These are phyloP conservation scores for Centropus bengalensis DNA, from an alignment of 2,113 vertebrate species.

Conservation along the genomic window DNA sequence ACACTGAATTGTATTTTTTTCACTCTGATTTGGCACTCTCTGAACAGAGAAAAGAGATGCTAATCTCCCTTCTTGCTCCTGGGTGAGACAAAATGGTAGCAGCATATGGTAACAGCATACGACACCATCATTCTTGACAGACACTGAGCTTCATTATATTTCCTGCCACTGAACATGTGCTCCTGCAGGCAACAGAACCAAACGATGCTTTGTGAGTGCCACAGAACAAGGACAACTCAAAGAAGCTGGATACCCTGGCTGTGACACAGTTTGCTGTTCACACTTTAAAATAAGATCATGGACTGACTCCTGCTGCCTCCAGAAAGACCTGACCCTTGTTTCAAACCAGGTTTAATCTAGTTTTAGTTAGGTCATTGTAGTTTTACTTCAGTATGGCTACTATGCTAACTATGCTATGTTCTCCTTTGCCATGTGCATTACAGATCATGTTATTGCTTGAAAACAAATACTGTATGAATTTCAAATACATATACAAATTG, in stretches of 20 bases:
- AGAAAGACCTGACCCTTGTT: neutral
- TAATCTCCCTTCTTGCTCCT: neutral
- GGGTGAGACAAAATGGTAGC: neutral
- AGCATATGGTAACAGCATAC: neutral
- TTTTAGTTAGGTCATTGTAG: neutral
- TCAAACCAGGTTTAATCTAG: neutral
- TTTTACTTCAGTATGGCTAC: neutral
- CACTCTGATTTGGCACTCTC: neutral
- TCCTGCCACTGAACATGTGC: accelerated
- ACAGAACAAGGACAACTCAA: neutral
- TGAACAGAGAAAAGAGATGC: neutral
- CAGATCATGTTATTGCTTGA: neutral
- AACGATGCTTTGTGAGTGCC: neutral
- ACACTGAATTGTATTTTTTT: neutral
- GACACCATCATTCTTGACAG: neutral
- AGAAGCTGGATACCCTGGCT: neutral
- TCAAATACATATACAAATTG: neutral
- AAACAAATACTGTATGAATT: neutral
- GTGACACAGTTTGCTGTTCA: neutral
- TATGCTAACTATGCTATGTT: neutral
- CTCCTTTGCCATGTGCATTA: neutral
- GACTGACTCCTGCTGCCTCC: neutral
- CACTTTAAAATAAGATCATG: neutral
- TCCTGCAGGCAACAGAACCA: neutral
- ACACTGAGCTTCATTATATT: neutral